Base-by-base conservation (phyloP, 2,113 vertebrate genomes). In the Emydocephalus ijimae region DNA sequence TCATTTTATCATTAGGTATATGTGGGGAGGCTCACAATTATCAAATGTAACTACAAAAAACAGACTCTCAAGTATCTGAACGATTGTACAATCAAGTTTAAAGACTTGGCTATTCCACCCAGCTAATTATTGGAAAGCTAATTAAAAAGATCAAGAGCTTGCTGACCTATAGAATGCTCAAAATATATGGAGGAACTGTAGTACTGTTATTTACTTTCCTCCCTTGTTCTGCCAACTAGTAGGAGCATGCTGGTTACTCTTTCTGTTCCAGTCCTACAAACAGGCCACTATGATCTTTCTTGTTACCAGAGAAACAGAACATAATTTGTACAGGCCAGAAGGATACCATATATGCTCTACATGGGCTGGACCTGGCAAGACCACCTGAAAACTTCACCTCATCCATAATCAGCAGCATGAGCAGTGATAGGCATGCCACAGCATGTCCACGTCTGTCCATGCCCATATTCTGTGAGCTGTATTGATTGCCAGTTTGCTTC, bases 171-270 rank as follows among this genome's bases (percentile, higher is more conserved):
- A 39, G 55, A 4, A 11, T 81, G 93, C 87, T 56, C 34, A 55
- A 92, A 88, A 24, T 85, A 0, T 10, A 29, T 87, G 64, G 57
- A 92, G 50, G 29, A 52, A 7, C 24, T 90, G 89, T 90, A 92
- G 93, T 89, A 89, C 88, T 55, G 29, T 87, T 8, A 18, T 21
- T 43, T 2, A 1, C 93, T 96, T 95, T 89, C 39, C 45, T 92
- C 85, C 81, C 88, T 90, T 11, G 48, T 1, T 3, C 64, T 87
- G 85, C 56, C 91, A 89, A 88, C 91, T 3, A 55, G 34, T 34
- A 43, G 26, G 48, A 92, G 39, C 81, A 92, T 39, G 20, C 26
- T 61, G 50, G 26, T 24, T 69, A 29, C 5, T 10, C 15, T 54
- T 88, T 92, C 24, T 88, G 34, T 85, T 29, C 34, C 23, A 88